Evolutionary conservation across 2,797 vertebrate genomes (phyloP), one percentile per base, ranked within the genome.

Genomic region (Megaceryle alcyon): DNA sequence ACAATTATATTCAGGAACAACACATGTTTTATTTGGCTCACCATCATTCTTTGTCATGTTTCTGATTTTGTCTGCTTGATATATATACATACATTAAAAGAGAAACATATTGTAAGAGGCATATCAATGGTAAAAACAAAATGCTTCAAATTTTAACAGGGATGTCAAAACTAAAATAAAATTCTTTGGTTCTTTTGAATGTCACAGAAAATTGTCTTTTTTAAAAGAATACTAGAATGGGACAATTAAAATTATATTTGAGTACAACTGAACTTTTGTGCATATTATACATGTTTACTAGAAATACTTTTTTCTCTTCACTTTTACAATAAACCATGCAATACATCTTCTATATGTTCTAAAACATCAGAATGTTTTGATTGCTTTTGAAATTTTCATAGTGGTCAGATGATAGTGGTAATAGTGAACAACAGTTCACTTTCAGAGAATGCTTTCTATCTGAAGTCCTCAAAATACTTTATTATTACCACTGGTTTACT

Each of bases 21-120:
- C 94, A 91, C 53, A 84, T 95, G 95, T 87, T 86, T 91, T 82
- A 41, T 81, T 97, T 97, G 93, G 91, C 94, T 94, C 44, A 10
- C 57, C 33, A 54, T 80, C 57, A 3, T 75, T 91, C 59, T 95
- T 96, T 85, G 82, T 88, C 65, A 72, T 88, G 82, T 95, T 95
- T 93, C 80, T 88, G 84, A 86, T 86, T 97, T 78, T 82, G 60
- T 86, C 78, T 84, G 66, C 90, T 92, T 94, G 70, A 70, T 89
- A 77, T 35, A 64, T 28, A 57, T n/a, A 49, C 4, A 5, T 92
- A 72, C 48, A 77, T 88, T 76, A 78, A 90, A 91, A 94, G 37
- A 75, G 56, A 82, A 87, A 73, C 60, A 60, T 75, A 78, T 91
- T 95, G 79, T 69, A 70, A 70, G 41, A 87, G 41, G 35, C 51